phyloP scores from a whole-genome alignment of 2,888 invertebrate species.

The Oxytorus armatus region DNA sequence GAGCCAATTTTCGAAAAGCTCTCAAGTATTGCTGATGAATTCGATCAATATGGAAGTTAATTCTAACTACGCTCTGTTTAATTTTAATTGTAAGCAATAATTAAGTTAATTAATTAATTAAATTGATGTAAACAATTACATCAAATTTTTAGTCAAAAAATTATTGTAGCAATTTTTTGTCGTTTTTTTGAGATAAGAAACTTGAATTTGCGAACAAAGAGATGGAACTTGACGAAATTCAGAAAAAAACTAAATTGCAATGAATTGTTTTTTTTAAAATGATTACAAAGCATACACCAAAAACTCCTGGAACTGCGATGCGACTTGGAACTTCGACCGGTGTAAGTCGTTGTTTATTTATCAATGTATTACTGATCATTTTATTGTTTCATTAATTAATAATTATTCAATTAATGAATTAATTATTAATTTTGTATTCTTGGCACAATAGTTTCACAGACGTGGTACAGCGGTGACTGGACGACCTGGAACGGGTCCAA shows the following conservation, averaged over 20 bases:
- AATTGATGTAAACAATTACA: no score
- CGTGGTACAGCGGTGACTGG: slow-evolving; percentile 81
- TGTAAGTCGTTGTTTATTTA: slow-evolving; percentile 79
- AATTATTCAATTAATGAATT: not conserved
- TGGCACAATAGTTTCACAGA: slow-evolving; percentile 81
- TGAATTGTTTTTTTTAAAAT: slow-evolving; percentile 22
- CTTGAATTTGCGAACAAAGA: no score
- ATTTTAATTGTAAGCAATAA: no score
- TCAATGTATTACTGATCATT: slow-evolving; percentile 16
- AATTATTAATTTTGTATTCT: slow-evolving; percentile 26
- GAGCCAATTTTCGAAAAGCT: no score
- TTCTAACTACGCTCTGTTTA: no score
- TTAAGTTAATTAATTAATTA: no score
- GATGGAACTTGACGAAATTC: not conserved
- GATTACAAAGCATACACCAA: slow-evolving; percentile 82
- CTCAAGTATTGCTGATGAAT: no score
- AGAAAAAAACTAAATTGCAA: not conserved
- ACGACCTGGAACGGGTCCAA: slow-evolving; percentile 84
- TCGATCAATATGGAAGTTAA: no score
- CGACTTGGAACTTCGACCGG: slow-evolving; percentile 86
- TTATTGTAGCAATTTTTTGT: no score
- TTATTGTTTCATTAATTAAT: no score
- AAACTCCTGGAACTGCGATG: slow-evolving; percentile 85
- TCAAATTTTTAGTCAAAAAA: no score
- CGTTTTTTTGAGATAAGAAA: no score